A percentile compares a stretch with the other conserved stretches of the same genome.
These are phyloP conservation scores for Harpalus rufipes DNA, from an alignment of 2,888 invertebrate genomes.

Conservation along the genomic window DNA sequence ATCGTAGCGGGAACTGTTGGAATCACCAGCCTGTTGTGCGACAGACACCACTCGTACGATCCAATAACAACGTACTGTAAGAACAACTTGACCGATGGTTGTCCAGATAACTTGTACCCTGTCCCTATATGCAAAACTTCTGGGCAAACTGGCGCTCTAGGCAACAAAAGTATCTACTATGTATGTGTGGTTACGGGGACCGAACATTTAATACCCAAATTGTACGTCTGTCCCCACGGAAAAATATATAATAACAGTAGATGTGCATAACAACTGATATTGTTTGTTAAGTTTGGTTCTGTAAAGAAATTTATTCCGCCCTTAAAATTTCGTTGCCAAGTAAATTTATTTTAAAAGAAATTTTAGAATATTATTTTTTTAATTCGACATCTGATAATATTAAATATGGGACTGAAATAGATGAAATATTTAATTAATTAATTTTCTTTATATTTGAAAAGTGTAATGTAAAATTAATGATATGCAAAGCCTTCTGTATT, in stretches of 20 bases:
- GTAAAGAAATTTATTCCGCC: no score
- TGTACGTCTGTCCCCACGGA: conserved; percentile 45
- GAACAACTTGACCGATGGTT: conserved; percentile 7
- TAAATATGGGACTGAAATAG: no score
- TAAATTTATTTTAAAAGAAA: no score
- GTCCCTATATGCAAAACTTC: conserved; percentile 63
- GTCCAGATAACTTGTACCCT: conserved; percentile 50
- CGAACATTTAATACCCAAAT: conserved; percentile 8
- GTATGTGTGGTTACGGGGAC: conserved; percentile 47
- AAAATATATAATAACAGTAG: conserved; percentile 13
- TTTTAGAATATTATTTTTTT: no score
- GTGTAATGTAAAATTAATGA: no score
- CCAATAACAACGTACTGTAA: conserved; percentile 40
- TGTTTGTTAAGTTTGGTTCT: no score
- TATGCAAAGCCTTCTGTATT: no score
- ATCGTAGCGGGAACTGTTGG: not conserved
- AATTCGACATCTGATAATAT: no score
- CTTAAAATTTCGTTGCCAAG: no score
- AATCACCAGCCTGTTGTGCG: not conserved
- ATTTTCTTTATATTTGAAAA: no score
- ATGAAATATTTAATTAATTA: no score
- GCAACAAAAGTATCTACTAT: conserved; percentile 67
- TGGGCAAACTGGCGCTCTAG: conserved; percentile 58
- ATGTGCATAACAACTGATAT: conserved; percentile 13
- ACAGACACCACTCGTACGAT: not conserved